phyloP scores from a whole-genome alignment of 2,113 vertebrate genomes.

The Cryptomyrus ogoouensis region DNA sequence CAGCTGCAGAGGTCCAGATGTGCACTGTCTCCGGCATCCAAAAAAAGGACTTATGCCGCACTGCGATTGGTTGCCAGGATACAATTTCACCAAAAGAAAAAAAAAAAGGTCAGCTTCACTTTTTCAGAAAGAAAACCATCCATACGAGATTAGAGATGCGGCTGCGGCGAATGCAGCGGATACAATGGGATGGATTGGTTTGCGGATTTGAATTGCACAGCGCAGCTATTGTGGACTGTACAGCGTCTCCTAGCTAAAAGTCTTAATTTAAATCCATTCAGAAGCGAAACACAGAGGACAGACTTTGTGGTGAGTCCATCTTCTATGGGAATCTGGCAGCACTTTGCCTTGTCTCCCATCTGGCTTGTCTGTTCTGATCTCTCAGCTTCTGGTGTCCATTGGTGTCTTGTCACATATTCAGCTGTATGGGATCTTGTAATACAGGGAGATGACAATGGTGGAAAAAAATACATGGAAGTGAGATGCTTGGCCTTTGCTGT shows the following conservation, averaged over 20 bases:
- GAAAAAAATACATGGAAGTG: not conserved
- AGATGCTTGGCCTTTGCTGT: not conserved
- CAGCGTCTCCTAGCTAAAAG: not conserved
- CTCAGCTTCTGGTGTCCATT: not conserved
- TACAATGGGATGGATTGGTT: not conserved
- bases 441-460: not conserved
- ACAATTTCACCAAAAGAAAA: not conserved
- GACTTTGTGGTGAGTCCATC: not conserved
- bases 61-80: slow-evolving; percentile 10
- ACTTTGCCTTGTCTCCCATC: not conserved
- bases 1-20: not conserved
- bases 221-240: not conserved
- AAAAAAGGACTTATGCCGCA: not conserved
- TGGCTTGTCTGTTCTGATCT: not conserved
- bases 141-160: not conserved
- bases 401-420: not conserved
- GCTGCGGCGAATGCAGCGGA: not conserved
- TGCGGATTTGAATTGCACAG: not conserved
- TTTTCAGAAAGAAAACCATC: not conserved
- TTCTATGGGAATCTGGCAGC: not conserved
- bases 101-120: slow-evolving; percentile 7
- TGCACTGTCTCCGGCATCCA: not conserved
- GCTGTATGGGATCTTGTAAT: not conserved
- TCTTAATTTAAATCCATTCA: slow-evolving; percentile 3
- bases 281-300: not conserved